Evolutionary conservation across 2,113 vertebrate species (phyloP), one percentile per base, ranked within the genome.

Genomic region (Trichomycterus rosablanca): DNA sequence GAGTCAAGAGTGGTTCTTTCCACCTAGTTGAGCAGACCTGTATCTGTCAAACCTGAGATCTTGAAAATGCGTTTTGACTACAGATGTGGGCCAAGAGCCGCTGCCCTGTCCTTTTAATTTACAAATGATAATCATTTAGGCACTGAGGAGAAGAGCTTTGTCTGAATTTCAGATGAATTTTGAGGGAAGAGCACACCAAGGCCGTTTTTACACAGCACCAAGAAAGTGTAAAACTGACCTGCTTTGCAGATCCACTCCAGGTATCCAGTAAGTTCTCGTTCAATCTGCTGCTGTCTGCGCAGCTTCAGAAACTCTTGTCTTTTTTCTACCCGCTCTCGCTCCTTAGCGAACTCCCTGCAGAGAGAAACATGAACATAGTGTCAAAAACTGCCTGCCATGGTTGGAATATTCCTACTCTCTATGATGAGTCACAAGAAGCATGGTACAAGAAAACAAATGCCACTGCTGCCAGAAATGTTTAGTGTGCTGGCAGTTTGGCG

Each of bases 161-260:
- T 19, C 34, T 23, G 32, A 7, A 11, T 16, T 16, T 26, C 48
- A 52, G n/a, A 23, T 34, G 16, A 20, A 11, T 39, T 12, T 14
- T 7, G 9, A 12, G 3, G 12, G 9, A 7, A 12, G 3, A n/a
- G n/a, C n/a, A n/a, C n/a, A n/a, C n/a, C n/a, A 30, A 30, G 3
- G 26, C 26, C 3, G 26, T 30, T 7, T 4, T 30, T 30, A 30
- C 3, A 30, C 26, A 30, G 26, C 26, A 7, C 7, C n/a, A n/a
- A n/a, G n/a, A n/a, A n/a, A 30, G 7, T 30, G 26, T n/a, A 18
- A 37, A 10, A 54, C 12, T 35, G 53, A 98, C 95, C 95, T 50
- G 95, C 95, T 87, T 95, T 98, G 76, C 92, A 97, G 78, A 98
- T 98, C 95, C 94, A 97, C 75, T 95, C 94, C 76, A 97, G 82